Base-by-base conservation (phyloP, 92 coral and sea anemone species). In the Actinostola sp. region DNA sequence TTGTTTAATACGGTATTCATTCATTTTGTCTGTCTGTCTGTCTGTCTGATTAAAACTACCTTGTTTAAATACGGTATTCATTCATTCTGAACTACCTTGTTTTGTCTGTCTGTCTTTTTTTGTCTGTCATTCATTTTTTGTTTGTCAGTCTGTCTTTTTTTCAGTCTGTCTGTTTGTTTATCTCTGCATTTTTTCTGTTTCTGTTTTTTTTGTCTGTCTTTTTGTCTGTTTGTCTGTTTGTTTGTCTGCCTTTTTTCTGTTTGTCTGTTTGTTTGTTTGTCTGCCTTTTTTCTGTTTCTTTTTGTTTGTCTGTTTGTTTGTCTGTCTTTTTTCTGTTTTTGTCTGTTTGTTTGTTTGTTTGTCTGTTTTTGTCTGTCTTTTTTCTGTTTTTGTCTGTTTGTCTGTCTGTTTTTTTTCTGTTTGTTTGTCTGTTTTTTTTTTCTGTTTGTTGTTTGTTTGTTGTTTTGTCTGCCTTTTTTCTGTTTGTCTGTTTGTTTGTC, bases 141-240 rank as follows among this genome's bases (percentile, higher is more conserved):
- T n/a, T n/a, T n/a, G n/a, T n/a, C n/a, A n/a, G 7, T 39, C 44
- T 39, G 14, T 39, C 8, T 39, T 14, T 39, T 7, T 8, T 8
- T 41, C 15, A 8, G 15, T 8, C 15, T 41, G 8, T 41, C 46
- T 41, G 15, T 8, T 15, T 41, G 46, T 8, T 41, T 8, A n/a
- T n/a, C n/a, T n/a, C n/a, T n/a, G n/a, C n/a, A n/a, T 8, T 41
- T 41, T n/a, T 8, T n/a, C n/a, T 10, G 98, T 94, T 6, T 48
- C 21, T 17, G 19, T 48, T 4, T 14, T 23, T 48, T n/a, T n/a
- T n/a, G n/a, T n/a, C n/a, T n/a, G 54, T 23, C 5, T 48, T n/a
- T 48, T 23, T 48, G 12, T 48, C 54, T 48, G 54, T 48, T 23
- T 48, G 54, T 48, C 54, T 48, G 54, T 48, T 23, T 48, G 54